Conservation (phyloP, 1,140 invertebrate genomes). For the Heliconius melpomene region DNA sequence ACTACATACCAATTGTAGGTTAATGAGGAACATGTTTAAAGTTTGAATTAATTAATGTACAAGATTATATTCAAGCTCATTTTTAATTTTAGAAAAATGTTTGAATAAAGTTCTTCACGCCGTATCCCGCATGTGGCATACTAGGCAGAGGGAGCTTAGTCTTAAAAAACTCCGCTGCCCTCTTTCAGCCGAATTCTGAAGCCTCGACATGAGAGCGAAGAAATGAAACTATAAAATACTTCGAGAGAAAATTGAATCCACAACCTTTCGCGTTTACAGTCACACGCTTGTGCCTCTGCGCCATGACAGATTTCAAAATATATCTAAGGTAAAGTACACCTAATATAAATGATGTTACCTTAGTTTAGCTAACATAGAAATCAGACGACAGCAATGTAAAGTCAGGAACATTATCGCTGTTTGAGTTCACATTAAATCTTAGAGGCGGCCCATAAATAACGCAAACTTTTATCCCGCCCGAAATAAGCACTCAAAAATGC, state of each 20-base stretch:
- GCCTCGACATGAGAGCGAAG: too few species aligned
- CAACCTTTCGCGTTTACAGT: too few species aligned
- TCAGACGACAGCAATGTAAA: conserved; percentile 65
- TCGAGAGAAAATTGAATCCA: too few species aligned
- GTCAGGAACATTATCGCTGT: conserved; percentile 76
- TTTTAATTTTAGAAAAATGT: too few species aligned
- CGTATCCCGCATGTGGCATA: too few species aligned
- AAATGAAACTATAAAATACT: too few species aligned
- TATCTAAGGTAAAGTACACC: not conserved
- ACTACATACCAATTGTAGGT: not conserved
- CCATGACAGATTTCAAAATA: not conserved
- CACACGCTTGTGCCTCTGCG: too few species aligned
- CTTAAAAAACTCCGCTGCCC: too few species aligned
- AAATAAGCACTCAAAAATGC: conserved; percentile 82
- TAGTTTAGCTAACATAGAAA: conserved; percentile 28
- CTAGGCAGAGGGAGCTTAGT: too few species aligned
- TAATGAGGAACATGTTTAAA: not conserved
- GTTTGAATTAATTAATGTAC: not conserved
- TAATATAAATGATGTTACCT: conserved; percentile 32
- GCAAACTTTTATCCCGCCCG: conserved; percentile 78
- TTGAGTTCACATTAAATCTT: conserved; percentile 81
- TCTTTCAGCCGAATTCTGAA: too few species aligned
- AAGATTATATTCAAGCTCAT: not conserved
- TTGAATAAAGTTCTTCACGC: not conserved
- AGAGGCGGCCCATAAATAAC: conserved; percentile 77